These are phyloP conservation scores for Lota lota DNA, from an alignment of 2,113 vertebrate genomes.

Conservation along the genomic window DNA sequence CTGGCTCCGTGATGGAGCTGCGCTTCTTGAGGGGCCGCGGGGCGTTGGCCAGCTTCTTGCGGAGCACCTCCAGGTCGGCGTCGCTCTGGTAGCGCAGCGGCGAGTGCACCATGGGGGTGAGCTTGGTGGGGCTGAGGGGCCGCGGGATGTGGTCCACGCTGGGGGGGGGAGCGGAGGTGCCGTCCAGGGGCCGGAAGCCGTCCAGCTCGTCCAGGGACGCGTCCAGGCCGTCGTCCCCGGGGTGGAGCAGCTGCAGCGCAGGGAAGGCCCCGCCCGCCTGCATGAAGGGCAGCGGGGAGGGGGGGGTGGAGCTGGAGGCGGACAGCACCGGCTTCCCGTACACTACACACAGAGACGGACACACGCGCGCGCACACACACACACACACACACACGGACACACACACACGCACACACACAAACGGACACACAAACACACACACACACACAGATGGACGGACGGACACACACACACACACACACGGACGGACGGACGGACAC, in stretches of 20 bases:
- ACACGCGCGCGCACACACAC: too few species aligned
- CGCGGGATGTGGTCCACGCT: slow-evolving; percentile 91
- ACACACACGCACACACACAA: too few species aligned
- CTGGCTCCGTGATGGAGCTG: slow-evolving; percentile 97
- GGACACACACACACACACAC: too few species aligned
- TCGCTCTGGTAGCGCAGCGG: slow-evolving; percentile 97
- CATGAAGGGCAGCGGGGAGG: slow-evolving; percentile 62
- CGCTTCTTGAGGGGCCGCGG: slow-evolving; percentile 94
- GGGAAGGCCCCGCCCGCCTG: slow-evolving; percentile 62
- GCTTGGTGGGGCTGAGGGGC: slow-evolving; percentile 95
- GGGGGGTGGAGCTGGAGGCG: slow-evolving; percentile 59
- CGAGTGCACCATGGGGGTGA: slow-evolving; percentile 95
- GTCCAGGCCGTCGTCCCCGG: slow-evolving; percentile 51
- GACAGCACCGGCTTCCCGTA: slow-evolving; percentile 68
- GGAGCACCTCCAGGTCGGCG: slow-evolving; percentile 89
- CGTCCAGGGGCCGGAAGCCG: slow-evolving; percentile 49
- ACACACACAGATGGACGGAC: too few species aligned
- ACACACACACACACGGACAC: too few species aligned
- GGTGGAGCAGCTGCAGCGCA: slow-evolving; percentile 39
- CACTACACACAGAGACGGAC: slow-evolving; percentile 30
- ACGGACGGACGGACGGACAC: too few species aligned
- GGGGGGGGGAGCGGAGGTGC: slow-evolving; percentile 68
- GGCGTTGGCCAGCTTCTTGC: slow-evolving; percentile 91
- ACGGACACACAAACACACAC: too few species aligned
- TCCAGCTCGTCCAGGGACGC: slow-evolving; percentile 53